Conservation (phyloP, 2,113 vertebrate genomes). For the Hemicordylus capensis region DNA sequence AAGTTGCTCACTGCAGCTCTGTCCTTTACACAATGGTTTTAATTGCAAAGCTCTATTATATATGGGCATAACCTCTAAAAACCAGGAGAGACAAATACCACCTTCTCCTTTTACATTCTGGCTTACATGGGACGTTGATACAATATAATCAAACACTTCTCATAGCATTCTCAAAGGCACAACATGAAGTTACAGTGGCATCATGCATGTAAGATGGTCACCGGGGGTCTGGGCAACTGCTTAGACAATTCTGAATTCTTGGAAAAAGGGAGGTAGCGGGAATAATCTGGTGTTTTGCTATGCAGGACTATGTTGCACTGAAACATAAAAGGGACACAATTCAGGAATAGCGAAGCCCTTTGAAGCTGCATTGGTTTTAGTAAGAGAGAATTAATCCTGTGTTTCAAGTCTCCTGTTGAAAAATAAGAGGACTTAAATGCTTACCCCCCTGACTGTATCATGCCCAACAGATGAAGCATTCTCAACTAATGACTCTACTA, state of each 20-base stretch:
- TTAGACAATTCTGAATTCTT: conserved; percentile 46
- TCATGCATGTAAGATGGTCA: conserved; percentile 46
- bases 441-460: not conserved
- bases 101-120: conserved; percentile 7
- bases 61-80: not conserved
- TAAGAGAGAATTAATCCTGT: not conserved
- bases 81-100: conserved; percentile 18
- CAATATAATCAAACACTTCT: conserved; percentile 42
- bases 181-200: conserved; percentile 45
- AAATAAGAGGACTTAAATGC: not conserved
- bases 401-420: not conserved
- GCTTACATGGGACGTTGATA: not conserved
- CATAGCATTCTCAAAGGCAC: conserved; percentile 15
- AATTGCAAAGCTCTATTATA: conserved; percentile 54
- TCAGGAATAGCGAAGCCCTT: not conserved
- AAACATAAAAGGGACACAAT: not conserved
- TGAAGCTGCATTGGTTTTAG: not conserved
- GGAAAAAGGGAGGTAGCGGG: conserved; percentile 58
- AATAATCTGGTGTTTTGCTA: not conserved
- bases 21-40: conserved; percentile 54
- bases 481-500: not conserved
- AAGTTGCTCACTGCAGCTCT: not conserved
- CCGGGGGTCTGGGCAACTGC: not conserved
- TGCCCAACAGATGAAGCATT: not conserved
- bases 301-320: not conserved